Base-by-base conservation (phyloP, 1,140 invertebrate species). In the Drosophila bifasciata region DNA sequence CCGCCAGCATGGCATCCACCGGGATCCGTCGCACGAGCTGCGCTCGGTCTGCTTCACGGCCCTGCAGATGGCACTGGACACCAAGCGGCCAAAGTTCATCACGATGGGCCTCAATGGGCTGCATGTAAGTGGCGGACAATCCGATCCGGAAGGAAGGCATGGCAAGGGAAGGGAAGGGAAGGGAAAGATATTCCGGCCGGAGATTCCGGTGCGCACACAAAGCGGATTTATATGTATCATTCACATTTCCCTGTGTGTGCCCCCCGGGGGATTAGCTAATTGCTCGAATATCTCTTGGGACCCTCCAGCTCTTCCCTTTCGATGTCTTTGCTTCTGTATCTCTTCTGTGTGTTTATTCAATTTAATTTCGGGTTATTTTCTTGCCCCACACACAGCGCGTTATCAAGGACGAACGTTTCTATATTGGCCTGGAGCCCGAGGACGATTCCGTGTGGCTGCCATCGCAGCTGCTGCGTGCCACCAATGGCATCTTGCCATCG, bases 371-470 rank as follows among this genome's bases (percentile, higher is more conserved):
- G 3, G 21, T 32, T 5, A 13, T 9, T 28, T 8, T 28, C 9
- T 50, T 21, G n/a, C n/a, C 17, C 39, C 32, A 3, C 2, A 19
- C 91, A 6, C 91, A 98, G 97, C 96, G 96, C 94, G 95, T 98
- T 76, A 93, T 98, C 23, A 94, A 96, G 70, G 97, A 98, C 92
- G 96, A 97, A 89, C 93, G 97, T 63, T 98, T 98, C 89, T 97
- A 97, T 81, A 95, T 96, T n/a, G 95, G 96, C 6, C 95, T 97
- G 76, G 97, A 98, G 91, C 96, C 96, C 3, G 97, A 97, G 92
- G 96, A 97, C 91, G 97, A 98, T 92, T 97, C 96, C 1, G 92
- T 97, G 39, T 98, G 97, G 97, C 92, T 98, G 70, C 96, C 97
- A 9, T 96, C 97, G 2, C 97, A 98, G 92, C 93, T 98, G 41